Base-by-base conservation (phyloP, 2,113 vertebrate species). In the Tachysurus vachellii region DNA sequence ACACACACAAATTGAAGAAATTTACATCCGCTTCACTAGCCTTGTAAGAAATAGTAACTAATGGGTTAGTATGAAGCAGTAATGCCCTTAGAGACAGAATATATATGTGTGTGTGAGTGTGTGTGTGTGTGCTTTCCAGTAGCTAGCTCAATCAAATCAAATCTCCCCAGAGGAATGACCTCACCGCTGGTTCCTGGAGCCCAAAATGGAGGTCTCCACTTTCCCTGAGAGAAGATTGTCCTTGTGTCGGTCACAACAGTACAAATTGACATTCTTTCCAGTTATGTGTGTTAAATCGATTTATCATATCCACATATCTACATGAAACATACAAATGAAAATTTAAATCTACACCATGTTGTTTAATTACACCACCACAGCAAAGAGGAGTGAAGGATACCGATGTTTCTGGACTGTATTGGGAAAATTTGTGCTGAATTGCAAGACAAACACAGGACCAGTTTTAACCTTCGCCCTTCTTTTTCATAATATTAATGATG, bases 81-180 rank as follows among this genome's bases (percentile, higher is more conserved):
- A 62, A 80, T 70, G 44, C 16, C 61, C 42, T 54, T n/a, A 81
- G 85, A 86, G 53, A 82, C 79, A 71, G 16, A 75, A 76, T 53
- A 14, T 36, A 36, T 36, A 36, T 36, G 7, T 57, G 5, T 31
- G 0, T 84, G 50, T 82, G 61, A 76, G 73, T 50, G 50, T 83
- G 73, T 73, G 23, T 75, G 17, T 83, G 84, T 53, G 23, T 66
- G 57, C 13, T 85, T 88, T 44, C 83, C 80, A 81, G 71, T 57
- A 88, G 82, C 79, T 79, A 75, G 83, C 57, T 85, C 80, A 61
- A 91, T 92, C 81, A 89, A 92, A 94, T 95, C 90, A 90, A 90
- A 50, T 76, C 42, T 8, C 88, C 88, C 88, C 36, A 80, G 57
- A 91, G 91, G 88, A 88, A 95, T 94, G 91, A 95, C 93, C 90